These are phyloP conservation scores for Leptocoma aspasia DNA, from an alignment of 2,113 vertebrate species.

Conservation along the genomic window DNA sequence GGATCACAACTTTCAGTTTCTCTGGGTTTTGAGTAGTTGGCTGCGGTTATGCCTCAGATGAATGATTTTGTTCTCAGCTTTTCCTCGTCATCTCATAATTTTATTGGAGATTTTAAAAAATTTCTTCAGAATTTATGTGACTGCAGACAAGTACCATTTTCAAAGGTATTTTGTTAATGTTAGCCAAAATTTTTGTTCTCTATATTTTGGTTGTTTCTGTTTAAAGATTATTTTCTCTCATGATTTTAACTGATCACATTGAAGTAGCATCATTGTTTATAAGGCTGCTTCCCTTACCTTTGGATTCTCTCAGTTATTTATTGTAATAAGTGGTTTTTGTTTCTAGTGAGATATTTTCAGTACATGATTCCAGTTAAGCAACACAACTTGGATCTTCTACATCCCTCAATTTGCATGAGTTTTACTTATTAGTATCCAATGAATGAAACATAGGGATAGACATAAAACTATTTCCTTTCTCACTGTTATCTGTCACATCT, in stretches of 20 bases:
- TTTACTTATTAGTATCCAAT: neutral
- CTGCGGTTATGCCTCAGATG: neutral
- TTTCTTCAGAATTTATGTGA: neutral
- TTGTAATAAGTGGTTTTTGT: neutral
- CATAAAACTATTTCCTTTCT: neutral
- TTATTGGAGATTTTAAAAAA: neutral
- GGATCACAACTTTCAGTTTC: neutral
- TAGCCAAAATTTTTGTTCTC: neutral
- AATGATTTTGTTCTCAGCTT: neutral
- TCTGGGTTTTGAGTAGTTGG: neutral
- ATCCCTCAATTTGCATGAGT: neutral
- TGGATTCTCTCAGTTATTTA: neutral
- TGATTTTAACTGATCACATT: neutral
- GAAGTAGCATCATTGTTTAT: neutral
- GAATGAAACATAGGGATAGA: neutral
- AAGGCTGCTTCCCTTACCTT: neutral
- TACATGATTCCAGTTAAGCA: neutral
- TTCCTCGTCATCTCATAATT: neutral
- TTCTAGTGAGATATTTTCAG: neutral
- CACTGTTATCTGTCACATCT: neutral
- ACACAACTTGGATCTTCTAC: neutral
- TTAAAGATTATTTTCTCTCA: neutral
- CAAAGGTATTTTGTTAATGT: neutral
- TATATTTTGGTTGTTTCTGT: neutral
- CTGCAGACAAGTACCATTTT: neutral